These are phyloP conservation scores for Chitala chitala DNA, from an alignment of 2,113 vertebrate species.

Conservation along the genomic window DNA sequence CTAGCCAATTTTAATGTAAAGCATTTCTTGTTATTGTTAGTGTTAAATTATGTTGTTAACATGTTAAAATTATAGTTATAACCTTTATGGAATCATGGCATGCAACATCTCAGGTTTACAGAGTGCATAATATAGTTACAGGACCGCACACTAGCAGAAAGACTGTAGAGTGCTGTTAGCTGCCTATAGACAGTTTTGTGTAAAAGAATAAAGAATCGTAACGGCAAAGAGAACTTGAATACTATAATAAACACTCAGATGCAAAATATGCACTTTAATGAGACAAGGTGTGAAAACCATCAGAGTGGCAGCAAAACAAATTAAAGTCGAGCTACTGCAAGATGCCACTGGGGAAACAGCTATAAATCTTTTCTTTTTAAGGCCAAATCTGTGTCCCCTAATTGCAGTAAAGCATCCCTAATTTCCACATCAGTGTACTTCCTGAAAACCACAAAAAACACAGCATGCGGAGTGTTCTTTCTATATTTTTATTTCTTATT, in stretches of 20 bases:
- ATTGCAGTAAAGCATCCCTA: slow-evolving; percentile 65
- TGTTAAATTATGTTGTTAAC: too few relatives aligned
- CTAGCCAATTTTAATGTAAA: too few relatives aligned
- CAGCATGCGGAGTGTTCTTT: slow-evolving; percentile 60
- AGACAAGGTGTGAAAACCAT: slow-evolving; percentile 52
- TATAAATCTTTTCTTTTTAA: slow-evolving; percentile 62
- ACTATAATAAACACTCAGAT: not conserved
- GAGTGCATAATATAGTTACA: too few relatives aligned
- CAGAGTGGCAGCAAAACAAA: slow-evolving; percentile 60
- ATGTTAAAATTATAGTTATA: too few relatives aligned
- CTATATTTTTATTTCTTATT: slow-evolving; percentile 53
- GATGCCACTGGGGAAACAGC: slow-evolving; percentile 55
- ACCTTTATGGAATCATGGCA: too few relatives aligned
- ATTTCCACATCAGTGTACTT: slow-evolving; percentile 53
- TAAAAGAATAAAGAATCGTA: not conserved
- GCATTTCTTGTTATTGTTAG: too few relatives aligned
- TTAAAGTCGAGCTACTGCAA: slow-evolving; percentile 56
- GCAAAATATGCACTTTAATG: slow-evolving; percentile 52
- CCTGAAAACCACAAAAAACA: slow-evolving; percentile 53
- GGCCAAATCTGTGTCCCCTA: slow-evolving; percentile 57
- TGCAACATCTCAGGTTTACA: too few relatives aligned
- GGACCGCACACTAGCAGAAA: too few relatives aligned
- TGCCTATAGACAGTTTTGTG: not conserved
- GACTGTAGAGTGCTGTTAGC: not conserved
- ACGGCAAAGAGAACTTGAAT: not conserved